These are phyloP conservation scores for Glaucomys volans DNA, from an alignment of 2,113 vertebrate genomes.

Conservation along the genomic window DNA sequence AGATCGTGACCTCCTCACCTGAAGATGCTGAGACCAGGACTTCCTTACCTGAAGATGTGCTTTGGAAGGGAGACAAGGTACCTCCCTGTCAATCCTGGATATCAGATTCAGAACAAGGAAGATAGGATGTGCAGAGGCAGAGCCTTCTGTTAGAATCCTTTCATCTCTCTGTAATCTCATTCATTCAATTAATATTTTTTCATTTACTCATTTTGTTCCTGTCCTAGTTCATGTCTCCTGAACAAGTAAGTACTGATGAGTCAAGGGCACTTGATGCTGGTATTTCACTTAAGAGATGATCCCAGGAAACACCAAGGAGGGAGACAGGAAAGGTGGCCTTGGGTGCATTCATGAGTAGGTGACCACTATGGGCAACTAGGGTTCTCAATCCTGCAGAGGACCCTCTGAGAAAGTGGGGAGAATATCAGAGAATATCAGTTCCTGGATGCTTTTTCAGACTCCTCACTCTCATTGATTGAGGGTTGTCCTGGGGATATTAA, in stretches of 20 bases:
- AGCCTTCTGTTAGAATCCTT: neutral
- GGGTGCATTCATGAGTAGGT: too few relatives aligned
- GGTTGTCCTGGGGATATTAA: neutral
- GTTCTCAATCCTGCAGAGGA: accelerated
- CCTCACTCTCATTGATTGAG: neutral
- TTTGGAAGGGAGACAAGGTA: neutral
- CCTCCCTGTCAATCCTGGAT: accelerated
- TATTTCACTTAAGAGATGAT: neutral
- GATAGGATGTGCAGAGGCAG: neutral
- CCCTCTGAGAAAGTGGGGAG: too few relatives aligned
- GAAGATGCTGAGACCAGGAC: accelerated
- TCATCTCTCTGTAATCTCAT: too few relatives aligned
- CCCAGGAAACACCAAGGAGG: neutral
- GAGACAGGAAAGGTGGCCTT: accelerated
- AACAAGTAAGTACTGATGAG: neutral
- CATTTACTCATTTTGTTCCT: neutral
- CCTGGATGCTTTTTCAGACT: accelerated
- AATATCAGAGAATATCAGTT: neutral
- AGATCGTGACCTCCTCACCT: accelerated
- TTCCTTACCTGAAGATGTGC: accelerated
- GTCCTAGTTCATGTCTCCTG: neutral
- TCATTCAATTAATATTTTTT: neutral
- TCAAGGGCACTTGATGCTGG: neutral
- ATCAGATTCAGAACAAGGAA: neutral
- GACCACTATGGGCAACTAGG: neutral